Conservation (phyloP, 2,797 vertebrate genomes). For the Salmo trutta region DNA sequence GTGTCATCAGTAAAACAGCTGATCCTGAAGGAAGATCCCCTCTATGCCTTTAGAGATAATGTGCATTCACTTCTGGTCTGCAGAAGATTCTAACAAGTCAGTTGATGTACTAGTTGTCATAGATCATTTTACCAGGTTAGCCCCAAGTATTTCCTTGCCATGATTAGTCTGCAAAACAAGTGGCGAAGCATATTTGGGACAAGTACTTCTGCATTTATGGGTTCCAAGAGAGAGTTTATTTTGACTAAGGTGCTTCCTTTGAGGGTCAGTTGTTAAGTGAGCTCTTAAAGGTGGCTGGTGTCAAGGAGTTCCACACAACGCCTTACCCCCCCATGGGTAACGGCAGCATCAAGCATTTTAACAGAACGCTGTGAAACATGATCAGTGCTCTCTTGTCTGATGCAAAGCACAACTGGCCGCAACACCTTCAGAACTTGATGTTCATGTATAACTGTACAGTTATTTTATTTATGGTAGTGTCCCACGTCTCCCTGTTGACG, state of each 20-base stretch:
- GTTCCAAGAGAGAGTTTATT: constrained; percentile 23
- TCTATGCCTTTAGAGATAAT: constrained; percentile 15
- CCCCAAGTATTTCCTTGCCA: constrained; percentile 7
- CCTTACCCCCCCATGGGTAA: too few species aligned
- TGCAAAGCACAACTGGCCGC: constrained; percentile 17
- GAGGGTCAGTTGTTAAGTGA: constrained; percentile 16
- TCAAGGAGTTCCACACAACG: constrained; percentile 10
- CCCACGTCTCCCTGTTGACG: constrained; percentile 10
- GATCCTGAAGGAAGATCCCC: constrained; percentile 22
- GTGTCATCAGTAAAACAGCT: constrained; percentile 27
- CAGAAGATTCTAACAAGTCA: constrained; percentile 11
- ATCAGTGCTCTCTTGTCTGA: constrained; percentile 6
- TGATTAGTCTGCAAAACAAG: constrained; percentile 26
- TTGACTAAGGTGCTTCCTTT: constrained; percentile 1
- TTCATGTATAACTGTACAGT: constrained; percentile 29
- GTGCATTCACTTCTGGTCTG: constrained; percentile 26
- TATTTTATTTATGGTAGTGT: constrained; percentile 28
- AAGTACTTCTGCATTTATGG: constrained; percentile 25
- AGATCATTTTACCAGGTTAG: constrained; percentile 24
- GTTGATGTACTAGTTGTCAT: constrained; percentile 24
- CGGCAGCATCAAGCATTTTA: not conserved
- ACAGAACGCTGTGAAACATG: constrained; percentile 14
- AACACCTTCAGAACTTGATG: constrained; percentile 12
- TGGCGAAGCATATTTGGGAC: constrained; percentile 20
- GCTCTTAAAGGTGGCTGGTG: constrained; percentile 17